Conservation (phyloP, 1,140 invertebrate species). For the Heliconius himera region DNA sequence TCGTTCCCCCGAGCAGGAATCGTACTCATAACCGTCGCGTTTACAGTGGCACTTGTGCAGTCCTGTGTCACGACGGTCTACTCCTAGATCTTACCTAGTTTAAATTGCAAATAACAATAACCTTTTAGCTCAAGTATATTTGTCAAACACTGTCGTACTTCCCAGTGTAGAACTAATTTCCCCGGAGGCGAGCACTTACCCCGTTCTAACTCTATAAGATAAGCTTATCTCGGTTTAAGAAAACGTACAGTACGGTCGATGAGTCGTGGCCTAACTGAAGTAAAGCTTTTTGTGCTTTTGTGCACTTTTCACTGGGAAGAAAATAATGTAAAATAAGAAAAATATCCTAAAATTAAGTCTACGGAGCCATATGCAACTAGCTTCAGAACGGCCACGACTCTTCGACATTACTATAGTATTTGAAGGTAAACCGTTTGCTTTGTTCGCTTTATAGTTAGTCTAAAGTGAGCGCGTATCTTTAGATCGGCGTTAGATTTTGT, state of each 20-base stretch:
- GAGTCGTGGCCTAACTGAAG: too few relatives aligned
- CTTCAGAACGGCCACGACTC: too few relatives aligned
- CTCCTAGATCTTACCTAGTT: too few relatives aligned
- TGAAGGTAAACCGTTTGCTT: not conserved
- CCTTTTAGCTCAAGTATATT: not conserved
- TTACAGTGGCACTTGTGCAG: too few relatives aligned
- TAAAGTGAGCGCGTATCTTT: not conserved
- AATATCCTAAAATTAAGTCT: too few relatives aligned
- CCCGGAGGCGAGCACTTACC: not conserved
- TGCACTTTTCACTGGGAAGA: too few relatives aligned
- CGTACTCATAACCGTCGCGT: too few relatives aligned
- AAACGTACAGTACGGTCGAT: not conserved
- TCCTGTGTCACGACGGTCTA: accelerated
- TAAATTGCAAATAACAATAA: not conserved
- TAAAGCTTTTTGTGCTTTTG: too few relatives aligned
- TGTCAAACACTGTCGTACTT: not conserved
- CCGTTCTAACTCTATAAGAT: not conserved
- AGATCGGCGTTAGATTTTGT: not conserved
- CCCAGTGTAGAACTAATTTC: not conserved
- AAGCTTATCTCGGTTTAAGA: not conserved
- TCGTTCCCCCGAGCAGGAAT: too few relatives aligned
- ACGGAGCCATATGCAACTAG: too few relatives aligned
- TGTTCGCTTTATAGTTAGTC: not conserved
- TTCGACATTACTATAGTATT: not conserved
- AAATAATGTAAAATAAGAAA: too few relatives aligned